These are phyloP conservation scores for Microcebus jonahi DNA, from an alignment of 2,113 vertebrate genomes.

Conservation along the genomic window DNA sequence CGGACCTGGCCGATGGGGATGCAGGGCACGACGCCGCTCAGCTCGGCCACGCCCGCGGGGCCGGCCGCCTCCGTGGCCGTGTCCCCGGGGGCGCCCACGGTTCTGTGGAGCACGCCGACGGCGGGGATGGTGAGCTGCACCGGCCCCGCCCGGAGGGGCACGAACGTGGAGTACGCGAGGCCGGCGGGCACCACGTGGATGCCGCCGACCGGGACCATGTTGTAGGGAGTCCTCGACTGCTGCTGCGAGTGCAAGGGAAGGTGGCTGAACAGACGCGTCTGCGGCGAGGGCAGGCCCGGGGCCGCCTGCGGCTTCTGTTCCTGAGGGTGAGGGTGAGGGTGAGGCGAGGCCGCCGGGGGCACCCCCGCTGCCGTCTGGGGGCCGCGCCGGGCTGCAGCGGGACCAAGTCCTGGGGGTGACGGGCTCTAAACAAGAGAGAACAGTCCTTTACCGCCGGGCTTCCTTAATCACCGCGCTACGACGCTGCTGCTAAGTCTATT, in stretches of 20 bases:
- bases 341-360: background rate
- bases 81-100: slow-evolving; percentile 79
- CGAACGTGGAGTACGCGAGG: slow-evolving; percentile 95
- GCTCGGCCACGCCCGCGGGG: slow-evolving; percentile 86
- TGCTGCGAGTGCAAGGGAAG: slow-evolving; percentile 96
- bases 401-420: slow-evolving; percentile 18
- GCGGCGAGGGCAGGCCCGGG: slow-evolving; percentile 73
- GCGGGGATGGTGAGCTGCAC: slow-evolving; percentile 96
- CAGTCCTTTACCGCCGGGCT: fast-evolving
- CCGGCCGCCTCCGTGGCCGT: slow-evolving; percentile 15
- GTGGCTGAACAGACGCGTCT: slow-evolving; percentile 94
- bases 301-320: slow-evolving; percentile 81
- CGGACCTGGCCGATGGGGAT: slow-evolving; percentile 93
- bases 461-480: fast-evolving
- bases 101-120: slow-evolving; percentile 93
- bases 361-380: slow-evolving; percentile 74
- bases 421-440: slow-evolving; percentile 74
- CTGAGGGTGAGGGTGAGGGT: background rate
- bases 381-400: slow-evolving; percentile 79
- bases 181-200: slow-evolving; percentile 95
- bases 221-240: slow-evolving; percentile 90
- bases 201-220: slow-evolving; percentile 93
- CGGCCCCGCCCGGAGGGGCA: slow-evolving; percentile 93
- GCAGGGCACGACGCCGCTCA: slow-evolving; percentile 90
- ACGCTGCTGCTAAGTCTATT: background rate